Conservation (phyloP, 2,888 invertebrate species). For the Drosophila birchii region DNA sequence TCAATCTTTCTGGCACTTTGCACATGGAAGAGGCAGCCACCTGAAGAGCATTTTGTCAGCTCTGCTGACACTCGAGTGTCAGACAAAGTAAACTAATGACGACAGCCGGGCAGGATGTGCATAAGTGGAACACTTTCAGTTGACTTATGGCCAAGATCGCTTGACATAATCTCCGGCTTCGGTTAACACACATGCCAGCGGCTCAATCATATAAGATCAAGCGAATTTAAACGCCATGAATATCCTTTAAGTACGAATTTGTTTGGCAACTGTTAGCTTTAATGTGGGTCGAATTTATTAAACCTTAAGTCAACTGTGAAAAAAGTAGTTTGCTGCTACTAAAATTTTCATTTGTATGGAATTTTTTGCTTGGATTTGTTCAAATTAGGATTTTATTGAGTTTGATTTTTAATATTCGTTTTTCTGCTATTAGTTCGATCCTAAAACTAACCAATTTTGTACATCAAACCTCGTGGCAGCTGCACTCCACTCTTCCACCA, state of each 20-base stretch:
- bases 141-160: constrained; percentile 41
- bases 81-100: constrained; percentile 65
- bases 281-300: not conserved
- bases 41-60: constrained; percentile 55
- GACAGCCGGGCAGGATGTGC: constrained; percentile 36
- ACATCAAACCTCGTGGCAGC: constrained; percentile 26
- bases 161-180: constrained; percentile 31
- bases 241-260: constrained; percentile 3
- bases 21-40: constrained; percentile 36
- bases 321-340: no score
- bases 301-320: constrained; percentile 40
- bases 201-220: constrained; percentile 12
- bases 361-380: not conserved
- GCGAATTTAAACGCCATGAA: constrained; percentile 12
- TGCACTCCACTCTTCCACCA: constrained; percentile 42
- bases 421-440: not conserved
- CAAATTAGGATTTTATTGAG: not conserved
- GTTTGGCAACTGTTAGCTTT: constrained; percentile 41
- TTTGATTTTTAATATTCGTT: not conserved
- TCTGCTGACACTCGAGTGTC: constrained; percentile 54
- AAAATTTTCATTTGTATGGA: not conserved
- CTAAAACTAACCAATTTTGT: constrained; percentile 5
- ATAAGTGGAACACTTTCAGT: constrained; percentile 27
- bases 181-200: constrained; percentile 28
- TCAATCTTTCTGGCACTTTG: constrained; percentile 50